Conservation (phyloP, 2,888 invertebrate genomes). For the Gastracanthus pulcherrimus region DNA sequence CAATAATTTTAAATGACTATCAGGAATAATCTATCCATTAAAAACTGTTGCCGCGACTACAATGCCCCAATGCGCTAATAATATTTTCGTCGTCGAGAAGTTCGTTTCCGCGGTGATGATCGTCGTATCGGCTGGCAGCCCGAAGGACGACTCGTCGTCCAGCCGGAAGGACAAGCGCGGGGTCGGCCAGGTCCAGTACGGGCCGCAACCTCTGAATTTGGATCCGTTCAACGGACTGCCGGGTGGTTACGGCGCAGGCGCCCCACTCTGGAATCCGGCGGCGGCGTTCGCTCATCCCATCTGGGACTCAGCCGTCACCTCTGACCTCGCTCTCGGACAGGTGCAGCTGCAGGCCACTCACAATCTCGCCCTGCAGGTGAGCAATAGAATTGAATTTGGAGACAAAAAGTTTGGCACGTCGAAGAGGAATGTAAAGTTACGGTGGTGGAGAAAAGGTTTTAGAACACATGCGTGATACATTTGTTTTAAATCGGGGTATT, state of each 20-base stretch:
- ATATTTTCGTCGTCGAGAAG: neutral
- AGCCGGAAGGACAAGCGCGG: constrained; percentile 72
- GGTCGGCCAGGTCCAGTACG: constrained; percentile 66
- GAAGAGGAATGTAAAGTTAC: too few relatives aligned
- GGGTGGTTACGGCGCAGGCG: constrained; percentile 59
- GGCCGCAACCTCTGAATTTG: constrained; percentile 65
- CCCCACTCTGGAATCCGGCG: constrained; percentile 60
- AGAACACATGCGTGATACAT: too few relatives aligned
- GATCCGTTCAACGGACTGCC: constrained; percentile 69
- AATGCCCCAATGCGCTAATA: too few relatives aligned
- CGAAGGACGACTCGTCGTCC: too few relatives aligned
- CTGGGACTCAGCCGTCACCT: constrained; percentile 66
- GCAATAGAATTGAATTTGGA: too few relatives aligned
- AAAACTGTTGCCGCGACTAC: too few relatives aligned
- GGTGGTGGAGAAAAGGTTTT: too few relatives aligned
- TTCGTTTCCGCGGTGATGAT: constrained; percentile 62
- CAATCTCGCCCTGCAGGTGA: constrained; percentile 73
- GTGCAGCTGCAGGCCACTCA: constrained; percentile 73
- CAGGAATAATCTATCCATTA: too few relatives aligned
- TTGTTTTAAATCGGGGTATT: too few relatives aligned
- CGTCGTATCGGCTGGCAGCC: constrained; percentile 57
- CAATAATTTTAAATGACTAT: too few relatives aligned
- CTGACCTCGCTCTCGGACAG: constrained; percentile 71
- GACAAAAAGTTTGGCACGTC: too few relatives aligned
- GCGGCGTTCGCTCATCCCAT: constrained; percentile 58